Conservation (phyloP, 2,113 vertebrate species). For the Zosterops japonicus region DNA sequence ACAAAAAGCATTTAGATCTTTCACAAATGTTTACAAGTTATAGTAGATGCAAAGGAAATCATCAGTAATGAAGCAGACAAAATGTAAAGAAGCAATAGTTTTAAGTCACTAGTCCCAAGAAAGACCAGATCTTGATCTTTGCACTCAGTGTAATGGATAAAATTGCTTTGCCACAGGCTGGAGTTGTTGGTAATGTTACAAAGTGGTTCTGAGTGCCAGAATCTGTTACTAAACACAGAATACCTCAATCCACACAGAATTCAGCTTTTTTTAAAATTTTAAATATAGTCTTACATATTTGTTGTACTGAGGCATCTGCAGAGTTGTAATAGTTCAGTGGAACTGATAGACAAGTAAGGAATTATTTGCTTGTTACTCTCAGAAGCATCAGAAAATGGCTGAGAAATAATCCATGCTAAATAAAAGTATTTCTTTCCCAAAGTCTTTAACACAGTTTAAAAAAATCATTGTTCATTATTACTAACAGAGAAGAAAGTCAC, state of each 20-base stretch:
- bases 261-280: background rate
- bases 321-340: background rate
- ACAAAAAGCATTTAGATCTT: background rate
- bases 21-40: background rate
- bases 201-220: background rate
- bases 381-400: background rate
- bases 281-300: background rate
- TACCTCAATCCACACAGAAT: background rate
- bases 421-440: background rate
- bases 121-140: background rate
- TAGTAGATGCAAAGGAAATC: background rate
- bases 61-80: background rate
- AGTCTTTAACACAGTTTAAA: background rate
- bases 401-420: background rate
- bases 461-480: background rate
- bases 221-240: background rate
- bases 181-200: background rate
- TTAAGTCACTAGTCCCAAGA: background rate
- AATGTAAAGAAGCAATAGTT: background rate
- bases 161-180: background rate
- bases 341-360: background rate
- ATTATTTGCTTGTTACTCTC: rapidly evolving
- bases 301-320: background rate
- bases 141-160: background rate
- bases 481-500: background rate